Percentiles rank a stretch among this genome's conserved stretches.
Conservation (phyloP, 92 coral and sea anemone species). For the Siderastrea radians region DNA sequence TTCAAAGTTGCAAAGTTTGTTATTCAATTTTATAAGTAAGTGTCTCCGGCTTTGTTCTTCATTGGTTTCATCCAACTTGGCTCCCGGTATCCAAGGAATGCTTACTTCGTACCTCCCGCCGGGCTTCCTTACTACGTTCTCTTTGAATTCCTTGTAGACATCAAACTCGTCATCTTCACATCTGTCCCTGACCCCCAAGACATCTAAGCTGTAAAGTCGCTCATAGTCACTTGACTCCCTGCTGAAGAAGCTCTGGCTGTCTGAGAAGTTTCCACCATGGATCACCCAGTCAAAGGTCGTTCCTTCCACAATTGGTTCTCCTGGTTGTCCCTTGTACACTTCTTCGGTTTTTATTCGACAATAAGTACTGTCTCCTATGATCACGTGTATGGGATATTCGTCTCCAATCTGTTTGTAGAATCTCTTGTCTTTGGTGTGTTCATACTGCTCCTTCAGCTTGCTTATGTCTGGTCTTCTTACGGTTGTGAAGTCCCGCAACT, state of each 20-base stretch:
- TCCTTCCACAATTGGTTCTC: too few species aligned
- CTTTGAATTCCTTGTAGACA: slow-evolving; percentile 54
- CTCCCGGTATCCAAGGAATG: slow-evolving; percentile 66
- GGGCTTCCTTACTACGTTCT: slow-evolving; percentile 3
- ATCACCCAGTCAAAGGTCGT: neutral
- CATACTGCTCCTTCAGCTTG: slow-evolving; percentile 46
- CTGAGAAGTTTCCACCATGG: slow-evolving; percentile 38
- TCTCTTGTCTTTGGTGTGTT: slow-evolving; percentile 55
- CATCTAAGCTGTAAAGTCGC: slow-evolving; percentile 44
- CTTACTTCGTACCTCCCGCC: slow-evolving; percentile 70
- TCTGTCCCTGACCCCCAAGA: slow-evolving; percentile 50
- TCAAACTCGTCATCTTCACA: slow-evolving; percentile 48
- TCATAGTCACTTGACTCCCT: slow-evolving; percentile 44
- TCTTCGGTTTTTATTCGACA: too few species aligned
- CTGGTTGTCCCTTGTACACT: too few species aligned
- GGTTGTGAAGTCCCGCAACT: slow-evolving; percentile 55
- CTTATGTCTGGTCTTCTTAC: slow-evolving; percentile 34
- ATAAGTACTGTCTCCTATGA: too few species aligned
- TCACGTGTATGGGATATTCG: slow-evolving; percentile 28
- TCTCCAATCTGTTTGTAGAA: slow-evolving; percentile 46
- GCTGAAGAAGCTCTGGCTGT: slow-evolving; percentile 7
- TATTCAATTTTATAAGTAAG: too few species aligned
- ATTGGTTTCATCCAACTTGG: slow-evolving; percentile 34
- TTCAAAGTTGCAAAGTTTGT: too few species aligned
- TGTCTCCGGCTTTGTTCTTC: slow-evolving; percentile 44